A percentile compares a stretch with the other conserved stretches of the same genome.
phyloP scores from a whole-genome alignment of 2,113 vertebrate species.

The Cinclus cinclus region DNA sequence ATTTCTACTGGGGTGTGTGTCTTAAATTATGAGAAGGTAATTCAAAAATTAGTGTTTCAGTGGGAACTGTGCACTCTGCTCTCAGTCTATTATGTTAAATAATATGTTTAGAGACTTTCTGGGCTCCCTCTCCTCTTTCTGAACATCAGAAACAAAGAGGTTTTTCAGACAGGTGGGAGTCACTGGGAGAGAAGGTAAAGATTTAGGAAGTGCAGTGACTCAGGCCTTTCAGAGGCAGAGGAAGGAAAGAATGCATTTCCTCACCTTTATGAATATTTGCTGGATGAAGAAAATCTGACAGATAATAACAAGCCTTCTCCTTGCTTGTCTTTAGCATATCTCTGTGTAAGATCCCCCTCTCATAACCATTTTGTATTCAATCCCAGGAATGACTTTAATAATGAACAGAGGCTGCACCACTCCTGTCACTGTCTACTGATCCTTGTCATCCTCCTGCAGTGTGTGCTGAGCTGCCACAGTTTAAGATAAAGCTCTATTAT shows the following conservation, averaged over 20 bases:
- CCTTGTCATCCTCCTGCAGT: neutral
- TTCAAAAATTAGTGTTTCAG: neutral
- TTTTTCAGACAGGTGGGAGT: neutral
- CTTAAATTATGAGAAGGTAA: neutral
- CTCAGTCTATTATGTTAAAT: neutral
- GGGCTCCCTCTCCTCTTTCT: neutral
- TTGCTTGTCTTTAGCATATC: neutral
- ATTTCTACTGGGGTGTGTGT: neutral
- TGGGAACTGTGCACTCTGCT: neutral
- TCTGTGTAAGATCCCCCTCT: neutral
- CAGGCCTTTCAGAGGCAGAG: neutral
- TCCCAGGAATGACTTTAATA: neutral
- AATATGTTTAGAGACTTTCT: neutral
- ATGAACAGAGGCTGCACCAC: neutral
- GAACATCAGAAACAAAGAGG: neutral
- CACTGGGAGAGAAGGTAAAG: neutral
- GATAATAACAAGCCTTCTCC: neutral
- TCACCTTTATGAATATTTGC: neutral
- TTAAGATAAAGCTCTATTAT: neutral
- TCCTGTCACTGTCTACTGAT: neutral
- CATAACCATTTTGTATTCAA: neutral
- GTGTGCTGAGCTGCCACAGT: neutral
- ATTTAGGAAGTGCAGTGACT: neutral
- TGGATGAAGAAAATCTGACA: neutral
- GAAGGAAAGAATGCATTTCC: neutral